Base-by-base conservation (phyloP, 1,140 invertebrate genomes). In the Papilio polytes region DNA sequence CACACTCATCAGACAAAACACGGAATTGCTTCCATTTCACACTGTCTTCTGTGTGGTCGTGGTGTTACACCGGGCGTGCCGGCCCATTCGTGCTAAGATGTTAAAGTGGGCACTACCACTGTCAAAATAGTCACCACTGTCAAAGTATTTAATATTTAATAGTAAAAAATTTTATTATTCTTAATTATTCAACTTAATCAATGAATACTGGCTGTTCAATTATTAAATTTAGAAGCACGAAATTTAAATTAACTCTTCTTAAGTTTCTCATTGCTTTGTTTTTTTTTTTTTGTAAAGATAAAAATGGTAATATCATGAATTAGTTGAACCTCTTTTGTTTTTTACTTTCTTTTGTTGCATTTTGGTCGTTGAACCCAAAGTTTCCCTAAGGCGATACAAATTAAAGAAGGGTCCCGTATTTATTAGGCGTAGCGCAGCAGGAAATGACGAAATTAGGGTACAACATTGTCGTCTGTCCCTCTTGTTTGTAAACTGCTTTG, bases 301-400 rank as follows among this genome's bases (percentile, higher is more conserved):
- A 66, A 70, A 36, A 70, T 15, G 63, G 10, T 31, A 70, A 22
- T 20, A 56, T 70, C 26, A 70, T 31, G 31, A 70, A 31, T 70
- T 31, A 31, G 63, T 10, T 26, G 22, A 26, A 31, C 63, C 63
- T 70, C 13, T 36, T 70, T 70, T 63, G 20, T 70, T 18, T 31
- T 70, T 70, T 15, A 63, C 22, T 70, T 70, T 76, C 46, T 76
- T 48, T 48, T 46, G n/a, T 76, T 73, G 72, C 18, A 41, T 51
- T 74, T 26, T 46, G 74, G 46, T 76, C 74, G 74, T 76, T 76
- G 74, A 76, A 41, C 74, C 46, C 74, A 46, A 46, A 76, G 73
- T 76, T 76, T 76, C 74, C 74, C 74, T 76, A 53, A 76, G 74
- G 74, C 74, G 20, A 76, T 76, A 76, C 74, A 76, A 76, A 76